phyloP scores from a whole-genome alignment of 2,888 invertebrate species.

The Drosophila percnosoma region DNA sequence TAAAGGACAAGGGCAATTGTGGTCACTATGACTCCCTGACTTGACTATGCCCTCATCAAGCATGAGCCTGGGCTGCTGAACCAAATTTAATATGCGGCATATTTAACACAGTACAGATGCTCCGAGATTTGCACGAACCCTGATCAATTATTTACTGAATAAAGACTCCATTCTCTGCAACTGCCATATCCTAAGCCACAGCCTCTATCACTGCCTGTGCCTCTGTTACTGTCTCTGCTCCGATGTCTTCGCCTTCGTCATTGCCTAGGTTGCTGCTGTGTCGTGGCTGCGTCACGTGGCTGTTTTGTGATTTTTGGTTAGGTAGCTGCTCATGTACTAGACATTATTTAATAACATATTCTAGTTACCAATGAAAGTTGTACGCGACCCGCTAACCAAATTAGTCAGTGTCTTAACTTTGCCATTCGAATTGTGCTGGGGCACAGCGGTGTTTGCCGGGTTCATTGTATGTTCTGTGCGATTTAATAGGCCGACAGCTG shows the following conservation, averaged over 20 bases:
- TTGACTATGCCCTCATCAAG: slow-evolving; percentile 55
- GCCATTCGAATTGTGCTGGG: slow-evolving; percentile 13
- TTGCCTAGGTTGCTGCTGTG: slow-evolving; percentile 1
- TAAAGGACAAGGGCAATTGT: slow-evolving; percentile 47
- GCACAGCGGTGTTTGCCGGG: slow-evolving; percentile 7
- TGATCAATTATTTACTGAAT: slow-evolving; percentile 67
- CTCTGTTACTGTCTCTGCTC: not conserved
- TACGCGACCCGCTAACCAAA: slow-evolving; percentile 69
- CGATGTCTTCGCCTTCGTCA: not conserved
- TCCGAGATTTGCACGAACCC: slow-evolving; percentile 62
- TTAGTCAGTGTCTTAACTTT: slow-evolving; percentile 66
- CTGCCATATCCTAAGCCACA: not conserved
- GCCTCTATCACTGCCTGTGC: not conserved
- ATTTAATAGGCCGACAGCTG: slow-evolving; percentile 66
- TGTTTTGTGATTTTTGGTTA: slow-evolving; percentile 29
- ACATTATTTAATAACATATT: slow-evolving; percentile 71
- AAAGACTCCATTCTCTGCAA: slow-evolving; percentile 27
- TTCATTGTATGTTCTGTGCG: slow-evolving; percentile 19
- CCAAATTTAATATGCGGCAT: slow-evolving; percentile 62
- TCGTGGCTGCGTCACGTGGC: slow-evolving; percentile 29
- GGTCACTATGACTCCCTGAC: slow-evolving; percentile 41
- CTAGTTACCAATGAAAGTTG: slow-evolving; percentile 61
- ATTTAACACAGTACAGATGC: slow-evolving; percentile 46
- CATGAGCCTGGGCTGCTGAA: slow-evolving; percentile 16
- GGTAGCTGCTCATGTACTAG: slow-evolving; percentile 45